Base-by-base conservation (phyloP, 2,113 vertebrate species). In the Mionectes macconnelli region DNA sequence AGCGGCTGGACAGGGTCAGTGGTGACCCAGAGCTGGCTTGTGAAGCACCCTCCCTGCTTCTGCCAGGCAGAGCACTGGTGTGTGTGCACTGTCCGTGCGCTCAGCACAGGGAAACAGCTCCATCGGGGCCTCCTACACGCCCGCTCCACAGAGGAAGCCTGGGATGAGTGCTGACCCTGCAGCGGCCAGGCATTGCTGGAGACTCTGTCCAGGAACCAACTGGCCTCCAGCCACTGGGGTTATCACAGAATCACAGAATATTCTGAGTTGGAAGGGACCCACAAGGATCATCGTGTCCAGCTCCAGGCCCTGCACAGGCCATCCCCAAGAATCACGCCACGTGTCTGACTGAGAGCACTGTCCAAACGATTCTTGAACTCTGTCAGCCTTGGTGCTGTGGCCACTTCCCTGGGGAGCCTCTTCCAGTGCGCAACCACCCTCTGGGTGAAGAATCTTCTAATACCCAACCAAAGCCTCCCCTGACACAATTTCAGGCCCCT, bases 81-180 rank as follows among this genome's bases (percentile, higher is more conserved):
- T 12, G 19, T 15, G 0, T 12, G 2, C 0, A 1, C 82, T 12
- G 28, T 12, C 64, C 9, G 2, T 24, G 63, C 50, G 12, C 49
- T 24, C 35, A 6, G 84, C 21, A 3, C 23, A 16, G 56, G 30
- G 35, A 2, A 6, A 28, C 16, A 6, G 45, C 18, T n/a, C 35
- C 8, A 5, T 3, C 3, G 0, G 33, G 50, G 50, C 21, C 62
- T 14, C 20, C 21, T 3, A 4, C 4, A 1, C 14, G 22, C 31
- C 31, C 28, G 2, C 1, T 15, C 25, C 4, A 1, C 8, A 8
- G 53, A 19, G 79, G 49, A 49, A 8, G 44, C 55, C 67, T 4
- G 33, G 35, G 28, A 21, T 2, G 3, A n/a, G 52, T 3, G 33
- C 50, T 24, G 37, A 35, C 33, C 39, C 66, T 20, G 76, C 55